phyloP scores from a whole-genome alignment of 2,888 invertebrate genomes.

The Drosophila monieri region DNA sequence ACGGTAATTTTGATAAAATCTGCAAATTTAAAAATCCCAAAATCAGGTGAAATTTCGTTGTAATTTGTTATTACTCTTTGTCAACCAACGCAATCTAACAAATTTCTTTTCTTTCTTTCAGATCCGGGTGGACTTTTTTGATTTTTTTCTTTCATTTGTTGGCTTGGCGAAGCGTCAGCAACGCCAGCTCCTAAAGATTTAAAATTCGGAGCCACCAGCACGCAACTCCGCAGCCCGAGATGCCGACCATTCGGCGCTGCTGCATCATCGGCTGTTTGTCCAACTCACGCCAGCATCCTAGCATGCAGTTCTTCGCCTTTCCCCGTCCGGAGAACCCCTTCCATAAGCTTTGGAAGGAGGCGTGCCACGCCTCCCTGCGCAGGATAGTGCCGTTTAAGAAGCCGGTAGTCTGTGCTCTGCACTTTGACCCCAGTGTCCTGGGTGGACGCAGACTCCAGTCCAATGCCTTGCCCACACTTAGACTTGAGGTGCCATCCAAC shows the following conservation, averaged over 20 bases:
- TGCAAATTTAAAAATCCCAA: not conserved
- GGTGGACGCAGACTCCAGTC: slow-evolving; percentile 80
- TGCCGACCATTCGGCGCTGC: slow-evolving; percentile 82
- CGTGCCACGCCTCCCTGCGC: slow-evolving; percentile 81
- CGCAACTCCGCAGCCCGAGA: slow-evolving; percentile 52
- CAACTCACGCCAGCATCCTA: slow-evolving; percentile 80
- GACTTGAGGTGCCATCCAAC: slow-evolving; percentile 79
- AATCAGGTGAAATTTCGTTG: not conserved
- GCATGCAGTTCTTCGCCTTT: slow-evolving; percentile 82
- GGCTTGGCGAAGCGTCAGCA: slow-evolving; percentile 65
- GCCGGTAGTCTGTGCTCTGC: slow-evolving; percentile 81
- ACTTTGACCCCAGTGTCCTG: slow-evolving; percentile 79
- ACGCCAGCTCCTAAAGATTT: slow-evolving; percentile 49
- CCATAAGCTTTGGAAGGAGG: slow-evolving; percentile 82
- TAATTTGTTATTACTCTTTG: not conserved
- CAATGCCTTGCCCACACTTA: slow-evolving; percentile 78
- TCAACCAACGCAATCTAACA: not conserved
- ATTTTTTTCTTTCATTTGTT: slow-evolving; percentile 49
- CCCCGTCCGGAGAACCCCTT: slow-evolving; percentile 80
- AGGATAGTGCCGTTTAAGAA: slow-evolving; percentile 82
- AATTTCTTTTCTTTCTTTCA: slow-evolving; percentile 4
- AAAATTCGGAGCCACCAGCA: slow-evolving; percentile 64
- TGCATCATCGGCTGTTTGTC: slow-evolving; percentile 82
- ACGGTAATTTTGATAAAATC: slow-evolving; percentile 16
- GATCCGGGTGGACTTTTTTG: slow-evolving; percentile 15